These are phyloP conservation scores for Strigamia crassipes DNA, from an alignment of 2,888 invertebrate species.

Conservation along the genomic window DNA sequence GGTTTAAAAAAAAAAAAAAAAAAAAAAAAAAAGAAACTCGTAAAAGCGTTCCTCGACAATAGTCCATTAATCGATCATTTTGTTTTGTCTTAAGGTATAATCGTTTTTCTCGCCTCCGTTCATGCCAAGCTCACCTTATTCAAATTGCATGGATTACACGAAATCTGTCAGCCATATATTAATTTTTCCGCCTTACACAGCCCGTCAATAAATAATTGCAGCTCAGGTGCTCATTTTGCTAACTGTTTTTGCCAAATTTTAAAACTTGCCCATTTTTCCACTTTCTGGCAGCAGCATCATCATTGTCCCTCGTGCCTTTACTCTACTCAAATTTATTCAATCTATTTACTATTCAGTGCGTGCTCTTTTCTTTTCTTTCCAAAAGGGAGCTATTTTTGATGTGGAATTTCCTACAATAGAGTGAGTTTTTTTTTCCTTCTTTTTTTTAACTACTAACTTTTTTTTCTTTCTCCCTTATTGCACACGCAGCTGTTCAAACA, in stretches of 20 bases:
- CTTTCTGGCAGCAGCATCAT: not conserved
- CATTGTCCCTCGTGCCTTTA: not conserved
- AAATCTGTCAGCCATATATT: too few relatives aligned
- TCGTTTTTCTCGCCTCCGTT: too few relatives aligned
- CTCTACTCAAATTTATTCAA: conserved; percentile 10
- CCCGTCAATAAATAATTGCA: too few relatives aligned
- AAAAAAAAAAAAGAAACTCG: not conserved
- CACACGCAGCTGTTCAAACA: not conserved
- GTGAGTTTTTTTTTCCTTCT: conserved; percentile 1
- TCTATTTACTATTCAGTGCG: conserved; percentile 10
- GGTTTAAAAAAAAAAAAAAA: too few relatives aligned
- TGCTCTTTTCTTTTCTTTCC: conserved; percentile 10
- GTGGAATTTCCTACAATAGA: conserved; percentile 10
- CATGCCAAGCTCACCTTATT: too few relatives aligned
- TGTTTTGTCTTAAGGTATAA: not conserved
- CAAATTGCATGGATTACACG: too few relatives aligned
- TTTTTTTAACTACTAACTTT: not conserved
- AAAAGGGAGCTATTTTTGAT: conserved; percentile 10
- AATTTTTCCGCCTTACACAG: too few relatives aligned
- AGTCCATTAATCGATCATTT: not conserved
- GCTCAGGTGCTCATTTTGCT: not conserved
- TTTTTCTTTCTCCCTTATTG: not conserved
- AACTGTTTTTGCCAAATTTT: not conserved
- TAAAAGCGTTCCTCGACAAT: not conserved
- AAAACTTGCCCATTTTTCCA: not conserved